A percentile compares a stretch with the other conserved stretches of the same genome.
phyloP scores from a whole-genome alignment of 2,113 vertebrate species.

The Okapia johnstoni region DNA sequence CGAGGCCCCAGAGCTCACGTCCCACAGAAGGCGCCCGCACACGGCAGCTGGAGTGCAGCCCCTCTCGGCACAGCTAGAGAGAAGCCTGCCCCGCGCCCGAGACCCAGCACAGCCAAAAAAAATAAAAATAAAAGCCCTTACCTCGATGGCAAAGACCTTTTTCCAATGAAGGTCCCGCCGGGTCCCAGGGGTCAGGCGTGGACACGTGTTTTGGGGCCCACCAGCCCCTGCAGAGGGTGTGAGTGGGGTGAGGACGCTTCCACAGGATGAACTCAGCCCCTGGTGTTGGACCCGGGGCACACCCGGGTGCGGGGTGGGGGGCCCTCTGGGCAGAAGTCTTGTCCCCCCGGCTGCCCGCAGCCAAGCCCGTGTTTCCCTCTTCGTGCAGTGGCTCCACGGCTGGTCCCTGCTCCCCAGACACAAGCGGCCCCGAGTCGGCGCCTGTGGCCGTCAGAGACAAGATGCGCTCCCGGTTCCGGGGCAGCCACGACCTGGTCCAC shows the following conservation, averaged over 20 bases:
- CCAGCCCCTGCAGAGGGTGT: not conserved
- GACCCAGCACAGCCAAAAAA: not conserved
- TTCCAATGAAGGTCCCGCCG: too few species aligned
- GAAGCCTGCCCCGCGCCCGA: not conserved
- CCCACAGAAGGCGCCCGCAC: fast-evolving
- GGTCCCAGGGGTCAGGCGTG: not conserved
- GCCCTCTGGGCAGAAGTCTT: fast-evolving
- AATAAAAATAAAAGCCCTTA: not conserved
- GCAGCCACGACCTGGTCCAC: conserved; percentile 97
- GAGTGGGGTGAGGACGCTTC: not conserved
- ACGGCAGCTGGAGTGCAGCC: not conserved
- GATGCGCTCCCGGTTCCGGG: conserved; percentile 95
- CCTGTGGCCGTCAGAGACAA: conserved; percentile 89
- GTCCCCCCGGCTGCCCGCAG: not conserved
- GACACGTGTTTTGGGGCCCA: not conserved
- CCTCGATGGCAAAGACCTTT: not conserved
- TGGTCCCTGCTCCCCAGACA: conserved; percentile 86
- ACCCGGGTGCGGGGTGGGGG: too few species aligned
- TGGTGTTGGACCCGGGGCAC: fast-evolving
- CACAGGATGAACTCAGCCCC: fast-evolving
- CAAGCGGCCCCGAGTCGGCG: conserved; percentile 84
- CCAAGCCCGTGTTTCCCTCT: not conserved
- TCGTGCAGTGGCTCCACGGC: conserved; percentile 81
- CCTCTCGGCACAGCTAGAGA: not conserved
- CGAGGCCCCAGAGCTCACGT: not conserved